Evolutionary conservation across 2,888 invertebrate species (phyloP), one percentile per base, ranked within the genome.

Genomic region (Acleris laterana): DNA sequence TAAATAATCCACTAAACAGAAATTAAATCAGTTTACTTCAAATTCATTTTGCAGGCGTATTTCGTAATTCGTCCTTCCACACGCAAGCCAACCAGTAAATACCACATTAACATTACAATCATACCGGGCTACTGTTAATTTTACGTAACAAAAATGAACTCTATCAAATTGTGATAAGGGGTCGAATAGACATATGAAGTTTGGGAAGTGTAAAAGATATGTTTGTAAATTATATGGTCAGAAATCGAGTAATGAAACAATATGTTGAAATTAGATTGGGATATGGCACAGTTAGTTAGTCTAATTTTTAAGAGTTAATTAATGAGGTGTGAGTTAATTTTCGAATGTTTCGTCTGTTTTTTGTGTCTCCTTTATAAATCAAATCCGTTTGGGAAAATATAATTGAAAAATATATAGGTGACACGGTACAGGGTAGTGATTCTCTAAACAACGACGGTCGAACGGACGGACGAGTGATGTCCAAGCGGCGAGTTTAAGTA

Each of bases 11-110:
- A 0, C n/a, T 44, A 6, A 44, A 44, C 44, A 44, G 16, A 5
- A 46, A 46, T n/a, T 5, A 17, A 16, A 7, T 16, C 46, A 46
- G 5, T 38, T 38, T 1, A 13, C 38, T 13, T 38, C 2, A 13
- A 46, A 46, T 46, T 46, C 2, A 46, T 16, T n/a, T 46, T n/a
- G 7, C 44, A 16, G 44, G 44, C 44, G n/a, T 4, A 44, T 44
- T 42, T 46, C 2, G 46, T n/a, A 46, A 46, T 46, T 46, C 46
- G 46, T n/a, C 46, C 46, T 46, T 46, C 46, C 46, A 46, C 46
- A 46, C 46, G 46, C 46, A 46, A 46, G 3, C 44, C n/a, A n/a
- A 44, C 46, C 46, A 17, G 16, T n/a, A n/a, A n/a, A 17, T 46
- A 46, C 46, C 2, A 46, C 46, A 7, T 46, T 46, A 46, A 16